Conservation (phyloP, 2,888 invertebrate species). For the Sympetrum striolatum region DNA sequence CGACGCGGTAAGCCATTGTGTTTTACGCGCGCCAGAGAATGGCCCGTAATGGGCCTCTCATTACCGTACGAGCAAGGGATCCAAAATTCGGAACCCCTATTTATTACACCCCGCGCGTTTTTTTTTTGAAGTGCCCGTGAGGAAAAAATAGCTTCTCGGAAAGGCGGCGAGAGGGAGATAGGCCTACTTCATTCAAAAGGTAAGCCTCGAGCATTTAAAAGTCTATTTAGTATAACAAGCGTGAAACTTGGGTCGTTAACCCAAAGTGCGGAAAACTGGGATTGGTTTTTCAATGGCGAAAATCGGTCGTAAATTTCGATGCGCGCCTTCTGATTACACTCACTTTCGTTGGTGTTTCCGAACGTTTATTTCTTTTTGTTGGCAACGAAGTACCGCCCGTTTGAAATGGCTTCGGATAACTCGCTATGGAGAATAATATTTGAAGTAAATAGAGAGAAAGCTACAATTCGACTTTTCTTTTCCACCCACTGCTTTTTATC, state of each 20-base stretch:
- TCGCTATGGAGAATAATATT: too few species aligned
- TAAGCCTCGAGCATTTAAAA: conserved; percentile 23
- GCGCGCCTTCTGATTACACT: neutral
- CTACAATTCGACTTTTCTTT: neutral
- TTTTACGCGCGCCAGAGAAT: conserved; percentile 6
- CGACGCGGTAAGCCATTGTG: neutral
- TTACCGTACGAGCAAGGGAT: neutral
- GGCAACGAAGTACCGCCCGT: neutral
- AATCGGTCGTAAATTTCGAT: neutral
- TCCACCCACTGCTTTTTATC: too few species aligned
- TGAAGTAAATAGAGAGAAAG: too few species aligned
- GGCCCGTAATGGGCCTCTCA: conserved; percentile 12
- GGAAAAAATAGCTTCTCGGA: neutral
- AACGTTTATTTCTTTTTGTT: neutral
- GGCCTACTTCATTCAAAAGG: conserved; percentile 23
- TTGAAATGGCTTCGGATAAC: too few species aligned
- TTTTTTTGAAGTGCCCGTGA: neutral
- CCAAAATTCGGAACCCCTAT: neutral
- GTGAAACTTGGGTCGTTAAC: conserved; percentile 36
- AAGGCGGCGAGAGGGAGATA: neutral
- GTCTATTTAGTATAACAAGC: conserved; percentile 39
- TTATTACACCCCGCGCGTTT: conserved; percentile 6
- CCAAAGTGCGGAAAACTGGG: neutral
- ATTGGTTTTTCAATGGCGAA: neutral
- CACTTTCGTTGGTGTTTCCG: neutral